Base-by-base conservation (phyloP, 2,888 invertebrate species). In the Mesorhabditis belari region DNA sequence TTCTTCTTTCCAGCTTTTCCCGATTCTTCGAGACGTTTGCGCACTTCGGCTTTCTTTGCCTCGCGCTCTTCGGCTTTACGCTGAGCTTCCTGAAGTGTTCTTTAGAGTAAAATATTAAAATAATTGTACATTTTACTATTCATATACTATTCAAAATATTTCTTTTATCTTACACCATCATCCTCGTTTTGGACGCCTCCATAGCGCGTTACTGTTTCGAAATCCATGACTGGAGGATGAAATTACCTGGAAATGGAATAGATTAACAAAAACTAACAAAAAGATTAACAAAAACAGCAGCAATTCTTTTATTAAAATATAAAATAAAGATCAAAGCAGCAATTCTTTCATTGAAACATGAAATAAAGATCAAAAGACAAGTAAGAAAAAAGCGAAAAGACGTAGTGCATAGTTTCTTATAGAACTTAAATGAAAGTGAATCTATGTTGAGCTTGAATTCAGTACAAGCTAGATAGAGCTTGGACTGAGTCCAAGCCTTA, bases 1-100 rank as follows among this genome's bases (percentile, higher is more conserved):
- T 62, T 58, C 64, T 81, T 82, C 87, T 95, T 95, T 84, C 91
- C 91, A 35, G 44, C 44, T n/a, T 58, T 65, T 85, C 93, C 92
- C 85, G 93, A 92, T 85, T 94, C 94, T 86, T 96, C 95, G 87
- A 94, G 90, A 83, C 94, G 92, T 87, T 91, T 92, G 85, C 94
- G 90, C 85, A 95, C 73, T 86, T 95, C 94, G 83, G 94, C 94
- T 86, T 94, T 91, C 87, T 94, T 93, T 87, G 91, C 89, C 86
- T 95, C 94, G 85, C 92, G 92, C 85, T 94, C 92, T 84, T 90
- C 89, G 87, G 91, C 92, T 87, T 92, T 94, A 87, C 90, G 92
- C 62, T 72, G 61, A 49, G 77, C 79, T 61, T 79, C 79, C 77
- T 77, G 57, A 59, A 75, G n/a, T n/a, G n/a, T n/a, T n/a, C n/a